Conservation (phyloP, 2,113 vertebrate species). For the Sphyrna mokarran region DNA sequence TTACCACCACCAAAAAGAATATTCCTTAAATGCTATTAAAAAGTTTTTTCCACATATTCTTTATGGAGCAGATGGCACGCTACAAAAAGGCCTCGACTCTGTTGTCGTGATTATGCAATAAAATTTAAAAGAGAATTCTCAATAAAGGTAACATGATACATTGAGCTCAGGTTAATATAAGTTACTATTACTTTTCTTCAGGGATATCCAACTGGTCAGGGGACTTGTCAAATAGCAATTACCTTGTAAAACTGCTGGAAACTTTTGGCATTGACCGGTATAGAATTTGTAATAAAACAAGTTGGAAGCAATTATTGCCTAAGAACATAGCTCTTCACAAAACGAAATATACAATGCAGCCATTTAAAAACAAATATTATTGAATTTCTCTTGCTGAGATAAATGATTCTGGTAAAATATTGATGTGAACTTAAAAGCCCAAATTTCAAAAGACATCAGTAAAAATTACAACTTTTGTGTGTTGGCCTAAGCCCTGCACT, state of each 20-base stretch:
- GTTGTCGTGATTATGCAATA: conserved; percentile 16
- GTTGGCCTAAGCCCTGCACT: not conserved
- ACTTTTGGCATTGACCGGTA: not conserved
- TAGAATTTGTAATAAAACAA: conserved; percentile 17
- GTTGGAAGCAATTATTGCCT: conserved; percentile 16
- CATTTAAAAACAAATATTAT: not conserved
- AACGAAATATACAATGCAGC: not conserved
- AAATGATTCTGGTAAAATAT: not conserved
- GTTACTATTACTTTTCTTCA: conserved; percentile 5
- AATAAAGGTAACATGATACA: conserved; percentile 23
- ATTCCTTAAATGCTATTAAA: not conserved
- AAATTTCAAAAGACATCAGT: conserved; percentile 5
- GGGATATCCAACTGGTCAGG: not conserved
- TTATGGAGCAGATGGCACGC: not conserved
- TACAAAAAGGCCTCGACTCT: not conserved
- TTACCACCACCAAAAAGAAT: not conserved
- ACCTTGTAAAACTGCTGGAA: conserved; percentile 23
- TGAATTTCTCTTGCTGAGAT: not conserved
- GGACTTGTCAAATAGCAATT: conserved; percentile 21
- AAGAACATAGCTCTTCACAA: not conserved
- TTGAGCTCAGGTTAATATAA: conserved; percentile 1
- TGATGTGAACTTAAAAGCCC: not conserved
- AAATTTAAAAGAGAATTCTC: conserved; percentile 26
- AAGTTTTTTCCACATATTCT: not conserved
- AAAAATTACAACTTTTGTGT: not conserved